Percentiles rank a stretch among this genome's conserved stretches.
Conservation (phyloP, 2,797 vertebrate genomes). For the Squalus acanthias region DNA sequence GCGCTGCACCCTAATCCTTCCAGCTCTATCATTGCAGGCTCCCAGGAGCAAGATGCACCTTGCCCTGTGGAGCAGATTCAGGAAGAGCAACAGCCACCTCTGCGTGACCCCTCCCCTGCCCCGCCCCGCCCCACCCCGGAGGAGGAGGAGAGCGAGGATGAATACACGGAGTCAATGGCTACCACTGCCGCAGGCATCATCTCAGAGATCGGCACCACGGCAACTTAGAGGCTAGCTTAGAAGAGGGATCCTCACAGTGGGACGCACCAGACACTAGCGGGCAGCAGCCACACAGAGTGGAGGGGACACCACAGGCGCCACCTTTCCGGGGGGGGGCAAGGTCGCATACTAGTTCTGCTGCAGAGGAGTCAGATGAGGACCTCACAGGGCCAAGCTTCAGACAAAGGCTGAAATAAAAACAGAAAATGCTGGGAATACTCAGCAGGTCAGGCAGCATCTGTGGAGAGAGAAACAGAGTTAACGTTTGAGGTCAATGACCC, state of each 20-base stretch:
- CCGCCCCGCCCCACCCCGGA: neutral
- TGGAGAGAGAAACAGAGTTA: too few relatives aligned
- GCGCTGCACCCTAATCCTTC: neutral
- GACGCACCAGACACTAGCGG: neutral
- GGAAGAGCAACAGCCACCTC: neutral
- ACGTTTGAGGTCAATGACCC: too few relatives aligned
- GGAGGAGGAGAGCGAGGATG: neutral
- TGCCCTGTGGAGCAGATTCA: neutral
- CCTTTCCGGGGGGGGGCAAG: neutral
- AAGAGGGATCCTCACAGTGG: neutral
- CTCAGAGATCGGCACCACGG: neutral
- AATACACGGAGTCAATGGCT: neutral
- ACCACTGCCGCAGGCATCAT: neutral
- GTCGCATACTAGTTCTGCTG: neutral
- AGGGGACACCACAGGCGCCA: too few relatives aligned
- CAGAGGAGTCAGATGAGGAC: neutral
- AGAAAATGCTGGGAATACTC: too few relatives aligned
- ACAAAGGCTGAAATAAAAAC: neutral
- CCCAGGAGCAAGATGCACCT: neutral
- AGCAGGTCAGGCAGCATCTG: too few relatives aligned
- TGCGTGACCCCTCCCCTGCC: neutral
- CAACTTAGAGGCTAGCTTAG: neutral
- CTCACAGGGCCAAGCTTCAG: neutral
- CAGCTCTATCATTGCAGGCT: neutral
- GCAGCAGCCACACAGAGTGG: neutral